phyloP scores from a whole-genome alignment of 2,888 invertebrate species.

The Lepidochitona cinerea region DNA sequence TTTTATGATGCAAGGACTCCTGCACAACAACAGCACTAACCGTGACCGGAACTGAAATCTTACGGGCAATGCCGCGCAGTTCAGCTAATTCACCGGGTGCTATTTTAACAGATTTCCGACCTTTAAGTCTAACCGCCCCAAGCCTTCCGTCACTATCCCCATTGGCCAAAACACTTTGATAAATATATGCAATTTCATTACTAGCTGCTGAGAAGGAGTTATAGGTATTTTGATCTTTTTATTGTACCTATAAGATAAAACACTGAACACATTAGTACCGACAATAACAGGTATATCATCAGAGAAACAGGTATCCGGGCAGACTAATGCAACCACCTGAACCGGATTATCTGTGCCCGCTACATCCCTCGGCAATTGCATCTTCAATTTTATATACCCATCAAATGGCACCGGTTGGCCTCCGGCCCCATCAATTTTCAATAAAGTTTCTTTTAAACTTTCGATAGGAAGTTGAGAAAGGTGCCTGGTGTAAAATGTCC shows the following conservation, averaged over 20 bases:
- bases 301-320: neutral
- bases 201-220: neutral
- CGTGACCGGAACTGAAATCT: neutral
- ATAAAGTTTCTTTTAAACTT: neutral
- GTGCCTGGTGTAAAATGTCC: neutral
- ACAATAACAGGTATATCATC: neutral
- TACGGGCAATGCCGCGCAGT: neutral
- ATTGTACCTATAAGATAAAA: neutral
- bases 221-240: neutral
- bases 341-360: neutral
- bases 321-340: neutral
- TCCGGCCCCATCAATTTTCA: neutral
- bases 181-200: neutral
- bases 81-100: neutral
- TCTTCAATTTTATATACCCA: neutral
- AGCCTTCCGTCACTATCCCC: neutral
- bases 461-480: neutral
- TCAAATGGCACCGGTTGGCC: neutral
- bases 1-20: no score
- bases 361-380: neutral
- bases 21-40: neutral
- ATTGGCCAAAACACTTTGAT: neutral
- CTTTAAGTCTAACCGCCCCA: neutral
- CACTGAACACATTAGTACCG: neutral
- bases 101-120: neutral